These are phyloP conservation scores for Esox niger DNA, from an alignment of 2,113 vertebrate species.

Conservation along the genomic window DNA sequence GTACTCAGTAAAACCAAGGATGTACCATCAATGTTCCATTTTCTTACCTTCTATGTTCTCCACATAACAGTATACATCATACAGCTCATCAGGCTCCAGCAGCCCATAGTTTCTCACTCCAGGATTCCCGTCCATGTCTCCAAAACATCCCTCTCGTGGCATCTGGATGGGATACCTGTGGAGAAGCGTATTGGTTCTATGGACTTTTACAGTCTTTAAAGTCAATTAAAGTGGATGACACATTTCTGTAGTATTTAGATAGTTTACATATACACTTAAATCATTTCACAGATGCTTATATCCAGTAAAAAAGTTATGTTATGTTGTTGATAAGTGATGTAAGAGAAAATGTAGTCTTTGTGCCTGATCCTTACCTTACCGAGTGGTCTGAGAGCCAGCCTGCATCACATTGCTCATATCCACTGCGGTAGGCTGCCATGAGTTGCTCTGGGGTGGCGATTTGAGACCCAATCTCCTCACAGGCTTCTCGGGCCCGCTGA, in stretches of 20 bases:
- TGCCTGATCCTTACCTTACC: conserved; percentile 76
- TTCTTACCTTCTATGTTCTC: conserved; percentile 82
- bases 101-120: conserved; percentile 88
- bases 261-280: too few relatives aligned
- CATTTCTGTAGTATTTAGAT: background rate
- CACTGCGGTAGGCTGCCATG: conserved; percentile 82
- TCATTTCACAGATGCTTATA: too few relatives aligned
- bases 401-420: conserved; percentile 90
- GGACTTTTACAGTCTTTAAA: background rate
- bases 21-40: background rate
- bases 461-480: conserved; percentile 78
- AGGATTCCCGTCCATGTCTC: conserved; percentile 87
- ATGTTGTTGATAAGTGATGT: too few relatives aligned
- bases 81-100: conserved; percentile 81
- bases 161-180: conserved; percentile 89
- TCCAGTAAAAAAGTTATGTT: too few relatives aligned
- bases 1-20: background rate
- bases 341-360: background rate
- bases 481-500: conserved; percentile 76
- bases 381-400: conserved; percentile 93
- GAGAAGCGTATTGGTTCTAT: background rate
- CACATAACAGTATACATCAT: conserved; percentile 91
- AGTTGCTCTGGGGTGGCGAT: conserved; percentile 91
- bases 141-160: conserved; percentile 87
- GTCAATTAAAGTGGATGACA: background rate